A percentile compares a stretch with the other conserved stretches of the same genome.
phyloP scores from a whole-genome alignment of 2,888 invertebrate species.

The Epistrophe grossulariae region DNA sequence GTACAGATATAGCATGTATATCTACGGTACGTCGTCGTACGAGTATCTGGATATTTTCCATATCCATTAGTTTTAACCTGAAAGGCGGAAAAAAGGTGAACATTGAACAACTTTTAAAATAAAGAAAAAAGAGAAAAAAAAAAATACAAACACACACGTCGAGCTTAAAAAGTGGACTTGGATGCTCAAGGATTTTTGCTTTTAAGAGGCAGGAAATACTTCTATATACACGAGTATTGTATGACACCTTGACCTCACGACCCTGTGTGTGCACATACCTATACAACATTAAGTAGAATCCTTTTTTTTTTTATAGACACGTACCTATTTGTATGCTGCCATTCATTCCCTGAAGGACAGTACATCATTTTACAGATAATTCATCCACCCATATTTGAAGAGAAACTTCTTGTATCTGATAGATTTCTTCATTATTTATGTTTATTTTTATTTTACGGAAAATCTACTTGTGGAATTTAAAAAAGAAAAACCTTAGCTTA shows the following conservation, averaged over 20 bases:
- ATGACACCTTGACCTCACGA: constrained; percentile 74
- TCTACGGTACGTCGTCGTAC: too few species aligned
- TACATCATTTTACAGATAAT: constrained; percentile 1
- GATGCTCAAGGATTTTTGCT: constrained; percentile 29
- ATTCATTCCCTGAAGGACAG: constrained; percentile 10
- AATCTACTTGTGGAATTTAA: constrained; percentile 15
- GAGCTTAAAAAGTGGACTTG: constrained; percentile 16
- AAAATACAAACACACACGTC: neutral
- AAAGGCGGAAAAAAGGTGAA: constrained; percentile 21
- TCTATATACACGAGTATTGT: neutral
- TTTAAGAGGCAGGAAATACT: constrained; percentile 11
- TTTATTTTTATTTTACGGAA: neutral
- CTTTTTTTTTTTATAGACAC: neutral
- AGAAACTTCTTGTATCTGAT: constrained; percentile 4
- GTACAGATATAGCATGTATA: neutral
- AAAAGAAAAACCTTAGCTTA: neutral
- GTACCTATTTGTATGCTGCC: too few species aligned
- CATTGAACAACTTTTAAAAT: constrained; percentile 19
- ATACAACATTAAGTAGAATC: constrained; percentile 12
- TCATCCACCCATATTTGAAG: constrained; percentile 5
- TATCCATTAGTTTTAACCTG: constrained; percentile 29
- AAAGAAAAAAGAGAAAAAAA: too few species aligned
- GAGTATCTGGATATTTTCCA: constrained; percentile 25
- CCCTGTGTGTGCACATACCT: constrained; percentile 36
- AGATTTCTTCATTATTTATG: neutral